Percentiles rank a stretch among this genome's conserved stretches.
phyloP scores from a whole-genome alignment of 2,888 invertebrate genomes.

The Leucophenga montana region DNA sequence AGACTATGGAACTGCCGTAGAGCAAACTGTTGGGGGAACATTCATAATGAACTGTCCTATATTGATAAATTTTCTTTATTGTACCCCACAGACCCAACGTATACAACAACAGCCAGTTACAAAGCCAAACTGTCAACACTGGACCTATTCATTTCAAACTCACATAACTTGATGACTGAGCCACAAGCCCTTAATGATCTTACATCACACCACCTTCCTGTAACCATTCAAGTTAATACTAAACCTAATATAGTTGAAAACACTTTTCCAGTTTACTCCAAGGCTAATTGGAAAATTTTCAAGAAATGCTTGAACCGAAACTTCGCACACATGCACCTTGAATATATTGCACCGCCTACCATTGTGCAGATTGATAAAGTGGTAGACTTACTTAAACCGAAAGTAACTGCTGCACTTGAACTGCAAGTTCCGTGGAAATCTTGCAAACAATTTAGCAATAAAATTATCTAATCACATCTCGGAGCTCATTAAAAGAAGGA shows the following conservation, averaged over 20 bases:
- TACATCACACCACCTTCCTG: not conserved
- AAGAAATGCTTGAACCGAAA: not conserved
- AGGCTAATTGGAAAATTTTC: not conserved
- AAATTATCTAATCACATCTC: no score
- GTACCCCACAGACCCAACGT: no score
- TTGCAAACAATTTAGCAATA: no score
- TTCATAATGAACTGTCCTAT: not conserved
- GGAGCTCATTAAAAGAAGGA: no score
- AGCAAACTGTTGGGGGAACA: not conserved
- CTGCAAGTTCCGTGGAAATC: no score
- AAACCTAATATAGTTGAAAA: not conserved
- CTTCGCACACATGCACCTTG: no score
- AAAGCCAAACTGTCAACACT: constrained; percentile 3
- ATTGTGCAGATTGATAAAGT: no score
- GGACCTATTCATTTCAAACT: not conserved
- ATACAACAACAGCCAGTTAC: not conserved
- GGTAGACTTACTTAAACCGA: no score
- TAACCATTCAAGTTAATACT: not conserved
- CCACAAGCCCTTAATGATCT: not conserved
- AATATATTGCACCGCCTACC: no score
- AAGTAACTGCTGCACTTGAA: no score
- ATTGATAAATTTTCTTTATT: no score
- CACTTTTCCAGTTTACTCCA: not conserved
- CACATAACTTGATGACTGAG: not conserved
- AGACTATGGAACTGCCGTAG: not conserved